Conservation (phyloP, 2,113 vertebrate species). For the Polyodon spathula region DNA sequence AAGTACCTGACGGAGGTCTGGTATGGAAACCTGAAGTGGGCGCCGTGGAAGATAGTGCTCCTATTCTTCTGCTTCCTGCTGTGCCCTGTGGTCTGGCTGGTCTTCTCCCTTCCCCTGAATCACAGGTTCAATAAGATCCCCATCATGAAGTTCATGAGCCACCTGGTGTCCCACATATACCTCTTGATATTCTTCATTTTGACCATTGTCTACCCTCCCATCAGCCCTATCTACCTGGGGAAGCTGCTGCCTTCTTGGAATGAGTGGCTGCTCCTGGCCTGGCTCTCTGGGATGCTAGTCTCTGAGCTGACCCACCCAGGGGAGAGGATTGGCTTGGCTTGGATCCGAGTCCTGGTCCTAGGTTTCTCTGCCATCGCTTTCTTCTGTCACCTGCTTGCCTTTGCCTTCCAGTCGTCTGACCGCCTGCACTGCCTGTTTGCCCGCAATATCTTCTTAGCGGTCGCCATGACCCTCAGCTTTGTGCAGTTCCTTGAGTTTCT, state of each 20-base stretch:
- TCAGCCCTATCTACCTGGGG: slow-evolving; percentile 33
- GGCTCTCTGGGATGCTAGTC: slow-evolving; percentile 41
- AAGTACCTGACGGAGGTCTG: slow-evolving; percentile 45
- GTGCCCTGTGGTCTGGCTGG: slow-evolving; percentile 39
- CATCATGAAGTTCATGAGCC: slow-evolving; percentile 48
- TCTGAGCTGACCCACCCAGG: slow-evolving; percentile 40
- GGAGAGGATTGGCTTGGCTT: slow-evolving; percentile 35
- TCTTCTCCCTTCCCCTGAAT: slow-evolving; percentile 38
- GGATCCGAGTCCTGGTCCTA: slow-evolving; percentile 41
- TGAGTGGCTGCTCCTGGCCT: slow-evolving; percentile 41
- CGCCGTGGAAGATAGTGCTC: slow-evolving; percentile 38
- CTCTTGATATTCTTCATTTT: slow-evolving; percentile 41
- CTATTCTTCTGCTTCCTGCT: slow-evolving; percentile 38
- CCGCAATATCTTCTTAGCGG: slow-evolving; percentile 40
- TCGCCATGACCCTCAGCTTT: slow-evolving; percentile 44
- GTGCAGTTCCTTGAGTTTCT: slow-evolving; percentile 49
- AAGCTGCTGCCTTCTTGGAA: slow-evolving; percentile 34
- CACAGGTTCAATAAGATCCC: slow-evolving; percentile 41
- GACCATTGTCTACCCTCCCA: slow-evolving; percentile 37
- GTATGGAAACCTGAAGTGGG: slow-evolving; percentile 37
- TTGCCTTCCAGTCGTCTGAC: slow-evolving; percentile 18
- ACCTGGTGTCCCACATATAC: slow-evolving; percentile 46
- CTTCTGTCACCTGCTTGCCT: slow-evolving; percentile 40
- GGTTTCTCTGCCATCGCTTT: slow-evolving; percentile 33
- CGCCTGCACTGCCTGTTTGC: slow-evolving; percentile 40